Base-by-base conservation (phyloP, 1,140 invertebrate genomes). In the Sitodiplosis mosellana region DNA sequence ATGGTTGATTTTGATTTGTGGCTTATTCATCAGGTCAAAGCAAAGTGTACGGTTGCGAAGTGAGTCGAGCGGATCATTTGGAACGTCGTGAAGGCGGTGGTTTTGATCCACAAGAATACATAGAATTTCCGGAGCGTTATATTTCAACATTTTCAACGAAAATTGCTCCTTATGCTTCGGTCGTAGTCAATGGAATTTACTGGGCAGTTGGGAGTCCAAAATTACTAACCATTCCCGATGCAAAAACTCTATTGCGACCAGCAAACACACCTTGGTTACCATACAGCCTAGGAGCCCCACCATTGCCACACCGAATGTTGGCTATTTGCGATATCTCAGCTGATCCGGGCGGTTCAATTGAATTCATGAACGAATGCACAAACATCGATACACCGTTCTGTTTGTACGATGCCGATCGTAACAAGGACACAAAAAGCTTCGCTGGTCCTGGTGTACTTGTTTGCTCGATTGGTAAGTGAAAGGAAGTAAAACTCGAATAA, bases 321-420 rank as follows among this genome's bases (percentile, higher is more conserved):
- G 86, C 80, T 6, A 93, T 99, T 58, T 99, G 94, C 64, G 95
- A 99, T 63, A 98, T 99, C 56, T 94, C 89, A 2, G 95, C 95
- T 2, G 96, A 99, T 70, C 95, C 95, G 1, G 94, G 94, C 14
- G 93, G 94, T 42, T 97, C 92, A 18, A 97, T 99, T 49, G 95
- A 99, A 69, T 99, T 99, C 59, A 98, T 99, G 94, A 93, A 94
- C 57, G 94, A 99, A 60, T 99, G 94, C 58, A 99, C 96, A 0
- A 99, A 94, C 0, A 99, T 99, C 46, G 95, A 99, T 59, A 95
- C 88, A 14, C 95, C 95, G 0, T 99, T 99, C 66, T 96, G 89
- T 64, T 72, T 99, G 1, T 99, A 99, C 61, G 94, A 99, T 67
- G 94, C 95, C 3, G 91, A 99, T 62, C 77, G 91, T 41, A 96